phyloP scores from a whole-genome alignment of 92 coral and sea anemone species.

The Actinernus sp. region DNA sequence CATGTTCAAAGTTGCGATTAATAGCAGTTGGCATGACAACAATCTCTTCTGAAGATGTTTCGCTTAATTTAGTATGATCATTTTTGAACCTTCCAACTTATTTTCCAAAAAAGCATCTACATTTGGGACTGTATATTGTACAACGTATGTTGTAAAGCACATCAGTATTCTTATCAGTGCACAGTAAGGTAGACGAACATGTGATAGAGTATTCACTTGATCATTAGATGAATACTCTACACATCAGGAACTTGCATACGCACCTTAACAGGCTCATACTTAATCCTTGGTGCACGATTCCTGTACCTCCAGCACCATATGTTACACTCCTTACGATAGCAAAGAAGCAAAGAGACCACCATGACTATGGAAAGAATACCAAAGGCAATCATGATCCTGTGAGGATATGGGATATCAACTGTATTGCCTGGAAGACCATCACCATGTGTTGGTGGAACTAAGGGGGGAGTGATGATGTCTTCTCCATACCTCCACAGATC shows the following conservation, averaged over 20 bases:
- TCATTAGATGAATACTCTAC: too few species aligned
- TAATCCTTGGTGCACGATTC: conserved; percentile 62
- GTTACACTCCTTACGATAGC: conserved; percentile 91
- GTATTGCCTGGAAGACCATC: conserved; percentile 86
- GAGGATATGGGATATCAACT: conserved; percentile 68
- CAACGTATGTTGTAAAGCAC: too few species aligned
- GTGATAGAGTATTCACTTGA: too few species aligned
- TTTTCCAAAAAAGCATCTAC: too few species aligned
- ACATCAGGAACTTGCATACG: conserved; percentile 78
- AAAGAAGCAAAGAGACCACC: conserved; percentile 54
- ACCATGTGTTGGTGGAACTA: conserved; percentile 21
- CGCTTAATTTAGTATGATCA: too few species aligned
- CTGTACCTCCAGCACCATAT: conserved; percentile 52
- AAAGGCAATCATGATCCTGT: conserved; percentile 83
- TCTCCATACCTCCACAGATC: conserved; percentile 70
- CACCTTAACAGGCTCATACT: conserved; percentile 81
- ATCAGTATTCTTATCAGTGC: too few species aligned
- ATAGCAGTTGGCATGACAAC: too few species aligned
- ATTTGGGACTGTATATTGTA: too few species aligned
- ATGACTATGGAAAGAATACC: conserved; percentile 67
- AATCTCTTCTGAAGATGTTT: too few species aligned
- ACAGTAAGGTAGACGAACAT: too few species aligned
- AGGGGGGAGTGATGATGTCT: neutral
- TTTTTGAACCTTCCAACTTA: too few species aligned
- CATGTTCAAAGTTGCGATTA: too few species aligned